These are phyloP conservation scores for Volucella inanis DNA, from an alignment of 2,888 invertebrate genomes.

Conservation along the genomic window DNA sequence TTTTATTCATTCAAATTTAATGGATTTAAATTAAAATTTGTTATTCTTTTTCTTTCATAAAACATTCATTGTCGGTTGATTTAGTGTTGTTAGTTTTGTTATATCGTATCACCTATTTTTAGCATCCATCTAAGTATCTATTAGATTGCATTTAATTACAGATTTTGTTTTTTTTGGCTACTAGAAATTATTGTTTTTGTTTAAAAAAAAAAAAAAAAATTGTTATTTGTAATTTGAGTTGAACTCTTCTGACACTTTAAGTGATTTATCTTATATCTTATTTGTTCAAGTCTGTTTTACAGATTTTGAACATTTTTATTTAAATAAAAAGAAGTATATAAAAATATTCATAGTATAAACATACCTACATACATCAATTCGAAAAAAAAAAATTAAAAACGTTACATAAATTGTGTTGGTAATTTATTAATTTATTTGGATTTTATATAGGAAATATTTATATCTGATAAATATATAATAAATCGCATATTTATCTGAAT, in stretches of 20 bases:
- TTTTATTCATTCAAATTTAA: constrained; percentile 64
- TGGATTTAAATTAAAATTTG: constrained; percentile 49
- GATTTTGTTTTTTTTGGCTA: constrained; percentile 50
- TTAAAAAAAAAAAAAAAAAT: constrained; percentile 26
- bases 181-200: constrained; percentile 47
- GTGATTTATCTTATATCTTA: constrained; percentile 23
- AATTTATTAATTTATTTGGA: constrained; percentile 5
- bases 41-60: constrained; percentile 46
- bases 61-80: constrained; percentile 25
- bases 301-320: constrained; percentile 49
- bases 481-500: not conserved
- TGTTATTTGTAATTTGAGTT: constrained; percentile 27
- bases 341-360: constrained; percentile 59
- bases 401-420: constrained; percentile 26
- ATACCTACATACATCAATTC: constrained; percentile 37
- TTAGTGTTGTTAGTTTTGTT: constrained; percentile 33
- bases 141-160: constrained; percentile 58
- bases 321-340: constrained; percentile 16
- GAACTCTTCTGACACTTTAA: constrained; percentile 28
- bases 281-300: constrained; percentile 43
- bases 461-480: not conserved
- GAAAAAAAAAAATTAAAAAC: constrained; percentile 17
- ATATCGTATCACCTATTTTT: constrained; percentile 27
- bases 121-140: constrained; percentile 53
- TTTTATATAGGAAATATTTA: constrained; percentile 19